Conservation (phyloP, 2,888 invertebrate genomes). For the Itoplectis maculator region DNA sequence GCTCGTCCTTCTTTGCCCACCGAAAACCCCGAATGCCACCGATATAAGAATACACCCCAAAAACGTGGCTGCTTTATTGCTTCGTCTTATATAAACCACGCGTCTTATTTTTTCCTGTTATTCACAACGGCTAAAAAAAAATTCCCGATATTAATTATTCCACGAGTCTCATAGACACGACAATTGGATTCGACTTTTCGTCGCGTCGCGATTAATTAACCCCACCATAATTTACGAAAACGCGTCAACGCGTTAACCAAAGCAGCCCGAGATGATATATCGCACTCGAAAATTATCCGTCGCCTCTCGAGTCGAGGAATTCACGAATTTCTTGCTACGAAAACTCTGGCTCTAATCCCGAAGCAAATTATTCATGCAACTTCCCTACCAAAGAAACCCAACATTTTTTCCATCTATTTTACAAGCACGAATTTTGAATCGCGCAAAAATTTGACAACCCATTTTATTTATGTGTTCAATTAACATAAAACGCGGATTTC, state of each 20-base stretch:
- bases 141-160: constrained; percentile 31
- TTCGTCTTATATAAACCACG: no score
- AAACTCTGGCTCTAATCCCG: not conserved
- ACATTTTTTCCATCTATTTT: not conserved
- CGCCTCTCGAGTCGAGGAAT: not conserved
- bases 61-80: constrained; percentile 1
- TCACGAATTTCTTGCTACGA: not conserved
- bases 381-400: not conserved
- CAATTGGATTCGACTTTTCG: constrained; percentile 26
- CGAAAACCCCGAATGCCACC: not conserved
- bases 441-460: not conserved
- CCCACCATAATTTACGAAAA: constrained; percentile 27
- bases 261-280: constrained; percentile 45
- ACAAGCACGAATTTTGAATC: not conserved
- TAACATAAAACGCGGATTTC: not conserved
- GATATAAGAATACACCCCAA: not conserved
- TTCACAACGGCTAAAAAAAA: constrained; percentile 9
- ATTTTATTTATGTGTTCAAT: no score
- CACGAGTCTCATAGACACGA: no score
- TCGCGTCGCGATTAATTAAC: constrained; percentile 42
- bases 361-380: not conserved
- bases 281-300: constrained; percentile 16
- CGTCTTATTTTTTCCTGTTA: constrained; percentile 27
- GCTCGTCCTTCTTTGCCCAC: not conserved
- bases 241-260: not conserved